Base-by-base conservation (phyloP, 2,797 vertebrate species). In the Microctenopoma stevenorrisi region DNA sequence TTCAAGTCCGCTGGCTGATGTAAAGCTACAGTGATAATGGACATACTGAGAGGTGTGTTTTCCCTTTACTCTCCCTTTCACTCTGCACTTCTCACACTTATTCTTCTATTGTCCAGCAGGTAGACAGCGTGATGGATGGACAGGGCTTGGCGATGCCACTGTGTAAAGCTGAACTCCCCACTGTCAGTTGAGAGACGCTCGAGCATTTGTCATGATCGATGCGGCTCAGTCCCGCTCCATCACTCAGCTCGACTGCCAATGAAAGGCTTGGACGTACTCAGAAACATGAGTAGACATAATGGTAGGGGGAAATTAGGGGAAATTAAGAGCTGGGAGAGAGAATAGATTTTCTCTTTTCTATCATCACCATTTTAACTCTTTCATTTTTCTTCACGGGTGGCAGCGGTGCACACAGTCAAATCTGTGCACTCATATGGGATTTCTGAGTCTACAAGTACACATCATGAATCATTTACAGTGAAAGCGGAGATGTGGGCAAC, bases 401-500 rank as follows among this genome's bases (percentile, higher is more conserved):
- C 87, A 72, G 80, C 67, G 26, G 56, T 76, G 78, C 69, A 8
- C 57, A 15, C 48, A 16, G 74, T 76, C 79, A 85, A 88, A 85
- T 68, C 72, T 76, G 79, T 81, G 83, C 14, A 40, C 72, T 86
- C 78, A 81, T 72, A 69, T 65, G 76, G 80, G 83, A 79, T 72
- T 86, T 85, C 81, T 68, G 86, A 78, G 76, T 71, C 64, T 55
- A 59, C 78, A 68, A 84, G 84, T 83, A 85, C 83, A 88, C 87
- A 91, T 90, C 88, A 89, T 90, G 91, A 93, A 91, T 90, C 92
- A 88, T 90, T 93, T 91, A 91, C 68, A 79, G 74, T 87, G 88
- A 92, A 92, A 91, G 74, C 85, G 56, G 89, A 91, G 86, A 92
- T 80, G 84, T 68, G 82, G 86, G 88, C 83, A 88, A 83, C 76